Percentiles rank a stretch among this genome's conserved stretches.
phyloP scores from a whole-genome alignment of 2,888 invertebrate species.

The Tridacna gigas region DNA sequence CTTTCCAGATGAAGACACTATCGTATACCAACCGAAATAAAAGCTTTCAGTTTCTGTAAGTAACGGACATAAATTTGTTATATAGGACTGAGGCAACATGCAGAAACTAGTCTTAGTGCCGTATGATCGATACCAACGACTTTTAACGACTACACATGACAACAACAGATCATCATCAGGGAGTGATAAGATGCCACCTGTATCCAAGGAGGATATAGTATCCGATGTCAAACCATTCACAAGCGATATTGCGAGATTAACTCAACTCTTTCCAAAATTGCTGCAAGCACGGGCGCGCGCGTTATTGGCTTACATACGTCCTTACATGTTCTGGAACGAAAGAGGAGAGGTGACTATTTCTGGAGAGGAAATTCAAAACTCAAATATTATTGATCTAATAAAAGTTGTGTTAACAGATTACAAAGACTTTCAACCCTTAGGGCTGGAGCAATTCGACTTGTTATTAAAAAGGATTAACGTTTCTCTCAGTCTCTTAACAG shows the following conservation, averaged over 20 bases:
- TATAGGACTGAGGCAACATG: slow-evolving; percentile 5
- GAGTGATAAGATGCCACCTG: neutral
- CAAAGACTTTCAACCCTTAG: no score
- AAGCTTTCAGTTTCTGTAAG: slow-evolving; percentile 10
- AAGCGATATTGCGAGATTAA: slow-evolving; percentile 16
- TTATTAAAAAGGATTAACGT: no score
- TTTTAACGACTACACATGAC: neutral
- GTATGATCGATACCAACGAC: slow-evolving; percentile 44
- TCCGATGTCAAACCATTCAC: neutral
- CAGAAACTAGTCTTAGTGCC: slow-evolving; percentile 35
- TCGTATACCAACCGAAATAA: no score
- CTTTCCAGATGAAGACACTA: no score
- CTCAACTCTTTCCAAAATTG: slow-evolving; percentile 14
- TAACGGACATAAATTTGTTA: neutral
- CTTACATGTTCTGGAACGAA: slow-evolving; percentile 17
- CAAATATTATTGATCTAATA: slow-evolving; percentile 19
- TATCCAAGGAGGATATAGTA: neutral
- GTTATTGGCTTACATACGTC: neutral
- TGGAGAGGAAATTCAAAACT: slow-evolving; percentile 1
- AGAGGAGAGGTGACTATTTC: slow-evolving; percentile 15
- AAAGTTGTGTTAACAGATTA: no score
- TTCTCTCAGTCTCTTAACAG: no score
- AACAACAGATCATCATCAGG: neutral
- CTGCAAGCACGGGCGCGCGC: neutral
- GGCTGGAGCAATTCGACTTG: no score